phyloP scores from a whole-genome alignment of 2,797 vertebrate genomes.

The Phalanger gymnotis region DNA sequence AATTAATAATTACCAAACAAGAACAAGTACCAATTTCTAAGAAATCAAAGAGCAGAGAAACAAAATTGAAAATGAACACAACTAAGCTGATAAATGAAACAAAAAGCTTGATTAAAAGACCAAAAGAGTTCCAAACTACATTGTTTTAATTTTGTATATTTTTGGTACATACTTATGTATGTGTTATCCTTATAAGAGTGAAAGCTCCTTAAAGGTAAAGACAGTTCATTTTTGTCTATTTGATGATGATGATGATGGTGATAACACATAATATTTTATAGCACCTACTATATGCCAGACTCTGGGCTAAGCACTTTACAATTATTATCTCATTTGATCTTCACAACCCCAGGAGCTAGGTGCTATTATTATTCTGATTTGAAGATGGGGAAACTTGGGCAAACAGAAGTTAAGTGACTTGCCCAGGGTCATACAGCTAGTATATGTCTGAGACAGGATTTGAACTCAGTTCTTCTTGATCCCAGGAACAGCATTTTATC shows the following conservation, averaged over 20 bases:
- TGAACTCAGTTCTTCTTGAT: not conserved
- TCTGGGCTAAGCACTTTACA: not conserved
- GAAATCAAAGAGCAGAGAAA: not conserved
- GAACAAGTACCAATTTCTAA: not conserved
- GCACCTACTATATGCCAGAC: not conserved
- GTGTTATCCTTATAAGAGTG: not conserved
- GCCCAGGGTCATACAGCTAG: not conserved
- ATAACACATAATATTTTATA: not conserved
- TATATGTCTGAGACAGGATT: not conserved
- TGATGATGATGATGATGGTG: not conserved
- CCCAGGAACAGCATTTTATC: not conserved
- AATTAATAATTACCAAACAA: not conserved
- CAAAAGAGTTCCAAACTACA: not conserved
- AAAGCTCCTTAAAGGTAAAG: not conserved
- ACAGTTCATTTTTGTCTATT: not conserved
- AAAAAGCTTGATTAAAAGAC: not conserved
- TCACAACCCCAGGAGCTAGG: not conserved
- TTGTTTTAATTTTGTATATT: not conserved
- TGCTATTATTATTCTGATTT: not conserved
- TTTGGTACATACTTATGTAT: not conserved
- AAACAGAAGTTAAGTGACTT: not conserved
- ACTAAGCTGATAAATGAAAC: not conserved
- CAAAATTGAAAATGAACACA: not conserved
- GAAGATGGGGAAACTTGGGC: not conserved
- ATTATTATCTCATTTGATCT: not conserved